A percentile compares a stretch with the other conserved stretches of the same genome.
These are phyloP conservation scores for Baryphthengus martii DNA, from an alignment of 2,113 vertebrate species.

Conservation along the genomic window DNA sequence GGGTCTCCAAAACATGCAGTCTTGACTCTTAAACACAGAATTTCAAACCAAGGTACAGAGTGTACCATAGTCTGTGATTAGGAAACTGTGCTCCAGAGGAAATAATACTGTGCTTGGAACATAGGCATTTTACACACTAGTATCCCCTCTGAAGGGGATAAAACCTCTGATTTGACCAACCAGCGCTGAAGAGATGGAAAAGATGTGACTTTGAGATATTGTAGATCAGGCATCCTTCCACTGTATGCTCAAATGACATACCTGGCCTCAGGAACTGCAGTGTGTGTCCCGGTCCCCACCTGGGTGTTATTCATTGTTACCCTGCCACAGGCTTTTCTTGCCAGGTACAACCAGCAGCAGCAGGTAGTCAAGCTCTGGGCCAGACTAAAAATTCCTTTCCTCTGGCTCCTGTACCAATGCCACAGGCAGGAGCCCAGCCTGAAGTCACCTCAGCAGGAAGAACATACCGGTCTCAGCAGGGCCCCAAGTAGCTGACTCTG, in stretches of 20 bases:
- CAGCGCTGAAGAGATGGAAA: not conserved
- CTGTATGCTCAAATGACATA: not conserved
- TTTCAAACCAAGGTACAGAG: not conserved
- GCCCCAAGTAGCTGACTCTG: accelerated
- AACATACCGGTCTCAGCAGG: not conserved
- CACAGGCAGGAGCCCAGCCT: not conserved
- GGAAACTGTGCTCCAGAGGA: not conserved
- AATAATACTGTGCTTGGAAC: not conserved
- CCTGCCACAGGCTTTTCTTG: not conserved
- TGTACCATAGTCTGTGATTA: not conserved
- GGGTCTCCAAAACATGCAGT: not conserved
- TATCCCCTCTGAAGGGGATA: not conserved
- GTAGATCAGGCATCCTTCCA: not conserved
- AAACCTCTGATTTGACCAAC: not conserved
- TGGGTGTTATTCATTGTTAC: no score
- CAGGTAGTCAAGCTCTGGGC: not conserved
- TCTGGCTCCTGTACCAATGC: not conserved
- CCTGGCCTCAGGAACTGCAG: not conserved
- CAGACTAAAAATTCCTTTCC: not conserved
- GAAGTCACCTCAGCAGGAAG: not conserved
- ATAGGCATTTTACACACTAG: not conserved
- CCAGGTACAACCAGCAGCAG: not conserved
- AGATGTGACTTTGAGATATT: not conserved
- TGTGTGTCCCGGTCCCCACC: not conserved
- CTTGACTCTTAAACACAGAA: not conserved